Conservation (phyloP, 1,140 invertebrate species). For the Bathynomus jamesi region DNA sequence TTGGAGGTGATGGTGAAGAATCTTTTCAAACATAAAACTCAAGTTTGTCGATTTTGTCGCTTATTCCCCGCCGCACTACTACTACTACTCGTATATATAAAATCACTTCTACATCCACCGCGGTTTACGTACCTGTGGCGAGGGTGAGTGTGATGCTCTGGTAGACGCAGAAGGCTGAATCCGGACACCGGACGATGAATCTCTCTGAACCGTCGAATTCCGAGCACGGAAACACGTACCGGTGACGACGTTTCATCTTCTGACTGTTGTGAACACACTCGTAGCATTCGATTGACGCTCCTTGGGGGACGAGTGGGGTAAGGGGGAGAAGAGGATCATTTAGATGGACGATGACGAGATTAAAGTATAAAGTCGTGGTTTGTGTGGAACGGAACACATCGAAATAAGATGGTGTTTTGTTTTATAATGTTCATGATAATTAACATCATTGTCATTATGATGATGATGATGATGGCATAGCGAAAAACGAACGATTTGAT, state of each 20-base stretch:
- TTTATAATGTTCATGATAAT: neutral
- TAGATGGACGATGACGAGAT: neutral
- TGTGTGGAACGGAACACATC: neutral
- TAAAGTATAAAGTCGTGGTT: neutral
- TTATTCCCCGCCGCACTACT: too few relatives aligned
- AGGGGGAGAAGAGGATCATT: neutral
- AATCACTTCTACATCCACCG: too few relatives aligned
- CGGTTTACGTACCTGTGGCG: constrained; percentile 12
- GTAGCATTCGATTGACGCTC: constrained; percentile 50
- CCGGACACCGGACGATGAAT: constrained; percentile 61
- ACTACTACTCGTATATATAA: too few relatives aligned
- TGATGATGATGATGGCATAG: too few relatives aligned
- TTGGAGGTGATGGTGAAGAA: too few relatives aligned
- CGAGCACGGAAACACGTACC: constrained; percentile 53
- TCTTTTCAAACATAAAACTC: too few relatives aligned
- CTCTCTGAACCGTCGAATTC: constrained; percentile 58
- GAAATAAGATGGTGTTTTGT: neutral
- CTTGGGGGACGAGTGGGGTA: neutral
- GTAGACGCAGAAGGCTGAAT: constrained; percentile 61
- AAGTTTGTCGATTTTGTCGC: too few relatives aligned
- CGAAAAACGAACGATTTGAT: too few relatives aligned
- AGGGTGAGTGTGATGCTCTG: constrained; percentile 22
- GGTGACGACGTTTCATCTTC: constrained; percentile 25
- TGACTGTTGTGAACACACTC: constrained; percentile 52
- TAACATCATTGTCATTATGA: neutral